A percentile compares a stretch with the other conserved stretches of the same genome.
Conservation (phyloP, 2,797 vertebrate genomes). For the Gambelia wislizenii region DNA sequence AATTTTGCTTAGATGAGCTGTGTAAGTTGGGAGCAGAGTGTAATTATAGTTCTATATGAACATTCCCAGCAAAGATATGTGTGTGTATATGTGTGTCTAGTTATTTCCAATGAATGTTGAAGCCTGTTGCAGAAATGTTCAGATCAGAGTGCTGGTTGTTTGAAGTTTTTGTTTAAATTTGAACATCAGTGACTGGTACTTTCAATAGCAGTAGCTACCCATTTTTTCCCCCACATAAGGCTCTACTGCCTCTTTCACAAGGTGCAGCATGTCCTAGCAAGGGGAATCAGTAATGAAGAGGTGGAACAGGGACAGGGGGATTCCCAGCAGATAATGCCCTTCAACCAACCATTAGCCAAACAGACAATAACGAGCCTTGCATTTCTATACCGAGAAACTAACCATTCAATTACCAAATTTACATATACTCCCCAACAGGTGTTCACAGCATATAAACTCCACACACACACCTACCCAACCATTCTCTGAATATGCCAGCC, state of each 20-base stretch:
- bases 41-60: constrained; percentile 26
- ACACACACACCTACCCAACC: no score
- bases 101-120: not conserved
- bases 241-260: not conserved
- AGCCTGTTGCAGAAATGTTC: not conserved
- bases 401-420: no score
- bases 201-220: not conserved
- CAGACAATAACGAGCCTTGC: no score
- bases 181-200: not conserved
- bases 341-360: no score
- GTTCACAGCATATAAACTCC: no score
- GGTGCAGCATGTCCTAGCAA: no score
- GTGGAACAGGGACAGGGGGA: no score
- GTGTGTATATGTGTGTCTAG: not conserved
- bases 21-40: not conserved
- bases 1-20: constrained; percentile 2
- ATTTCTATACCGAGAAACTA: no score
- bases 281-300: no score
- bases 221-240: not conserved
- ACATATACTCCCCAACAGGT: no score
- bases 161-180: not conserved
- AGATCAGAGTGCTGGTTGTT: not conserved
- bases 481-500: no score
- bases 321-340: no score
- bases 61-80: constrained; percentile 10